A percentile compares a stretch with the other conserved stretches of the same genome.
Conservation (phyloP, 2,113 vertebrate species). For the Plectropomus leopardus region DNA sequence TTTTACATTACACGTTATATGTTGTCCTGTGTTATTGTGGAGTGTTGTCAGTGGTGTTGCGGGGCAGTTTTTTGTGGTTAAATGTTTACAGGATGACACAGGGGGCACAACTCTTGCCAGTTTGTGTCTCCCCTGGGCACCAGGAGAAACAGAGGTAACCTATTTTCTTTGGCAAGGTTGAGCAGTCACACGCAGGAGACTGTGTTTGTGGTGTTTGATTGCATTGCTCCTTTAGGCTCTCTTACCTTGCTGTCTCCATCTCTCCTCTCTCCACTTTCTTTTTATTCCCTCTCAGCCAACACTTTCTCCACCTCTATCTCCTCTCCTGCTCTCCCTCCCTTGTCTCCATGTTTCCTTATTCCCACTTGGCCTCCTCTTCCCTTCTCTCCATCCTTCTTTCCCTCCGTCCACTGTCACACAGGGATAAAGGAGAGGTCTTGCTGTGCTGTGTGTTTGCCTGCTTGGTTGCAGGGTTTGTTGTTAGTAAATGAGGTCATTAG, state of each 20-base stretch:
- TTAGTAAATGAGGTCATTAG: conserved; percentile 77
- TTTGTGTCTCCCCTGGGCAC: conserved; percentile 61
- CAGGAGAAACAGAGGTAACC: conserved; percentile 74
- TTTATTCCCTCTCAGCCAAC: neutral
- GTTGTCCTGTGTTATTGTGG: conserved; percentile 4
- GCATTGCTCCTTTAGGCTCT: conserved; percentile 57
- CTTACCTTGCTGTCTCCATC: conserved; percentile 36
- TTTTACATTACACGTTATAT: neutral
- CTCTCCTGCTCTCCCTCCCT: conserved; percentile 1
- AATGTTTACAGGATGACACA: conserved; percentile 71
- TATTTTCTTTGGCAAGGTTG: conserved; percentile 81
- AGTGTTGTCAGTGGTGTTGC: conserved; percentile 34
- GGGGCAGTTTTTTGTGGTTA: conserved; percentile 52
- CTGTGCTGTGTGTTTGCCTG: conserved; percentile 66
- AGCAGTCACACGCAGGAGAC: conserved; percentile 59
- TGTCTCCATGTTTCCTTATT: neutral
- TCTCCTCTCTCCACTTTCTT: conserved; percentile 6
- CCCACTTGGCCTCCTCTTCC: neutral
- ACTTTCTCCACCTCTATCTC: neutral
- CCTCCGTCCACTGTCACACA: conserved; percentile 22
- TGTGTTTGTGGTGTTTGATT: conserved; percentile 64
- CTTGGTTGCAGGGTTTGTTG: conserved; percentile 68
- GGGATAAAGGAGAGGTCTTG: conserved; percentile 59
- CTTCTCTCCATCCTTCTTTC: conserved; percentile 12
- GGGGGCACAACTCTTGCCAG: conserved; percentile 61